phyloP scores from a whole-genome alignment of 1,140 invertebrate genomes.

The Trissolcus basalis region DNA sequence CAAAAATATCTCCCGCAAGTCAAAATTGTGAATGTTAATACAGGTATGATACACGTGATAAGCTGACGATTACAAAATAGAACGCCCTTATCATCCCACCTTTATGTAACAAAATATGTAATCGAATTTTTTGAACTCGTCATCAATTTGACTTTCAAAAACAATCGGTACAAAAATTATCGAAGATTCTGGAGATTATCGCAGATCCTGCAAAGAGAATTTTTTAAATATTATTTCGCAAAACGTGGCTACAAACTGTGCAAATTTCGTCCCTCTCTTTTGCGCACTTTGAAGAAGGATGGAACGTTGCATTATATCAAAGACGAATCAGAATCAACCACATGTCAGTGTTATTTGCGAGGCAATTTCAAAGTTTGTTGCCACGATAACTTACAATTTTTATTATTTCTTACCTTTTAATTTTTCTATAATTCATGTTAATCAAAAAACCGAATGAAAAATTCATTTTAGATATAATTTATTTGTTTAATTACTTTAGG shows the following conservation, averaged over 20 bases:
- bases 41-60: constrained; percentile 42
- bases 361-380: not conserved
- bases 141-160: no score
- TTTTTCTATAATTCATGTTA: no score
- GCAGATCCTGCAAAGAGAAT: not conserved
- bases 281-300: not conserved
- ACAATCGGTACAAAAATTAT: no score
- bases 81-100: not conserved
- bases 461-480: no score
- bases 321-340: constrained; percentile 11
- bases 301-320: not conserved
- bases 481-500: no score
- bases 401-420: no score
- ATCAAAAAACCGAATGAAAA: not conserved
- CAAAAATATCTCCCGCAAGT: constrained; percentile 60
- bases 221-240: constrained; percentile 3
- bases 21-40: constrained; percentile 54
- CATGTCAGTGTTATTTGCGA: not conserved
- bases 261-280: not conserved
- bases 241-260: constrained; percentile 9
- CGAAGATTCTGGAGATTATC: not conserved
- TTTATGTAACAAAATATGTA: not conserved
- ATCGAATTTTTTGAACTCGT: no score
- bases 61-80: not conserved
- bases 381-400: no score